Evolutionary conservation across 2,113 vertebrate genomes (phyloP), one percentile per base, ranked within the genome.

Genomic region (Halcyon senegalensis): DNA sequence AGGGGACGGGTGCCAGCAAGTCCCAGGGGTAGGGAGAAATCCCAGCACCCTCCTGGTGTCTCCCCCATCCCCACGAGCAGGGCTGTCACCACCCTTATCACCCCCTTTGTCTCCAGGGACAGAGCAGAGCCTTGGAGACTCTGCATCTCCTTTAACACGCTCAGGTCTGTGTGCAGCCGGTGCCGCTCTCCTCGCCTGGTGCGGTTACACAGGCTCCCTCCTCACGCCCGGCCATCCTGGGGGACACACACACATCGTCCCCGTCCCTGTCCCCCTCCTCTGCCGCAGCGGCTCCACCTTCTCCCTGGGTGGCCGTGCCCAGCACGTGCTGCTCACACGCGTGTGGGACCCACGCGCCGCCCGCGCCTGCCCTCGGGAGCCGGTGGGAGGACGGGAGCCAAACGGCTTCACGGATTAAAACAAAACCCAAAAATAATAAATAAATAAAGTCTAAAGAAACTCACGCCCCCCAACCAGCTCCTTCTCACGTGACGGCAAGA

Each of bases 181-280:
- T 0, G 9, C 17, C 5, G 1, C 2, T 5, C 68, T 73, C n/a
- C 74, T 60, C 3, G 2, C 13, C 12, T 23, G 41, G 41, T 16
- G 16, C 18, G 39, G 63, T 9, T 43, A 0, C 48, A 8, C 1
- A 0, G 2, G 41, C 43, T 7, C n/a, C 87, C 72, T 31, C 44
- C 66, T 41, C 80, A 5, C 6, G 0, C 46, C 62, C 3, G 51
- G 63, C 12, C 48, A 18, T 3, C 68, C 68, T 25, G 9, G 20
- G 56, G 17, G 28, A 56, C 12, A 23, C 60, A 8, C 8, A 21
- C 18, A 7, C 68, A 9, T 35, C 35, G 35, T 35, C 35, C 7
- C 14, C 16, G 5, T 4, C 15, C 72, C 30, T 20, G 0, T 17
- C 30, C 53, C 48, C 48, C 5, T 16, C 72, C 84, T 13, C 55